These are phyloP conservation scores for Platalea minor DNA, from an alignment of 2,797 vertebrate species.

Conservation along the genomic window DNA sequence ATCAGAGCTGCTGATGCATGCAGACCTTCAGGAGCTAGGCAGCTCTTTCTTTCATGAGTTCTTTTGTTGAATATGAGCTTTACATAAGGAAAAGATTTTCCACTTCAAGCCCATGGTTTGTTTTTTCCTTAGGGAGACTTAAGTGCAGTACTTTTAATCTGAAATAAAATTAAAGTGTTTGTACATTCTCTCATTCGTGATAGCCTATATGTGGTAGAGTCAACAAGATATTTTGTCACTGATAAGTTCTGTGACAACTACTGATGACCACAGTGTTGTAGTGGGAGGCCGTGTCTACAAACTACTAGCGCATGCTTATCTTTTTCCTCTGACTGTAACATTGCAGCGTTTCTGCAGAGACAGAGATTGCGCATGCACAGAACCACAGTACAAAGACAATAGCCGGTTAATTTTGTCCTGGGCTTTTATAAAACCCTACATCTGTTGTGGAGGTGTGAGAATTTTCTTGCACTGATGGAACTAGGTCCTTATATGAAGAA, in stretches of 20 bases:
- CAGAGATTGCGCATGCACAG: neutral
- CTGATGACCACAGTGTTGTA: neutral
- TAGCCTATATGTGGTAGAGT: neutral
- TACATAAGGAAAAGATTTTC: neutral
- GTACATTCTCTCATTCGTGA: neutral
- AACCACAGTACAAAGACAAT: neutral
- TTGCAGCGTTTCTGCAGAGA: neutral
- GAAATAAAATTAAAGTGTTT: conserved; percentile 3
- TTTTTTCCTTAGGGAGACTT: neutral
- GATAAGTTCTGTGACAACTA: neutral
- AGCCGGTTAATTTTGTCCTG: conserved; percentile 38
- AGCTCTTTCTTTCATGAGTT: neutral
- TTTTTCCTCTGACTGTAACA: neutral
- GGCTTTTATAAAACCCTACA: neutral
- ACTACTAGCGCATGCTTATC: neutral
- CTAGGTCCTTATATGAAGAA: neutral
- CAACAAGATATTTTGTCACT: neutral
- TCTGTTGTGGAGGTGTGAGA: neutral
- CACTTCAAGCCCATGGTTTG: neutral
- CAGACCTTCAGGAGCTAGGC: neutral
- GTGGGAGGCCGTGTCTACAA: neutral
- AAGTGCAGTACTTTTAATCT: neutral
- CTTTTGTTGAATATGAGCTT: neutral
- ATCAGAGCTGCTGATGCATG: neutral
- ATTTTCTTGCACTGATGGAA: neutral